These are phyloP conservation scores for Rana temporaria DNA, from an alignment of 2,113 vertebrate species.

Conservation along the genomic window DNA sequence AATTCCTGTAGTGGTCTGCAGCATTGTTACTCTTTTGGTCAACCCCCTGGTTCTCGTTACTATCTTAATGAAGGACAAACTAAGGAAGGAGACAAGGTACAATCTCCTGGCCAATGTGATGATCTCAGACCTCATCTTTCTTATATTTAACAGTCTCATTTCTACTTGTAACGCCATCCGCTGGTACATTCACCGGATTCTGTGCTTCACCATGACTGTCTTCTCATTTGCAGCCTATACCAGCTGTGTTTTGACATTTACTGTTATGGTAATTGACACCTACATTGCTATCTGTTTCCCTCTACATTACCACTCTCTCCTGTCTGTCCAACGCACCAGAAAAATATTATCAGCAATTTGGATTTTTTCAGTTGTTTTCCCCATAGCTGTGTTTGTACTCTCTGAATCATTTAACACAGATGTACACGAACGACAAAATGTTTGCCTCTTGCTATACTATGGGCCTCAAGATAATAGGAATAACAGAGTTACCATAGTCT, in stretches of 20 bases:
- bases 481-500: constrained; percentile 53
- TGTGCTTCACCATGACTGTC: constrained; percentile 70
- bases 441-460: constrained; percentile 71
- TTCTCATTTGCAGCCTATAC: constrained; percentile 67
- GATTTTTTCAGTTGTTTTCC: constrained; percentile 69
- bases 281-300: constrained; percentile 77
- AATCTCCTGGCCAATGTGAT: constrained; percentile 78
- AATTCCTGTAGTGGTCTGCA: constrained; percentile 70
- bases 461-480: constrained; percentile 44
- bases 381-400: constrained; percentile 68
- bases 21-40: constrained; percentile 66
- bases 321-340: constrained; percentile 64
- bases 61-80: constrained; percentile 66
- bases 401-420: constrained; percentile 51
- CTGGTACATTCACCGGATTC: constrained; percentile 56
- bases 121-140: constrained; percentile 73
- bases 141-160: constrained; percentile 69
- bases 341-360: constrained; percentile 70
- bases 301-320: constrained; percentile 70
- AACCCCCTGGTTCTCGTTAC: constrained; percentile 72
- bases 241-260: constrained; percentile 76
- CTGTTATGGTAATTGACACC: constrained; percentile 77
- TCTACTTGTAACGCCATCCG: constrained; percentile 62
- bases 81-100: constrained; percentile 76
- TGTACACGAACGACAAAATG: not conserved